Base-by-base conservation (phyloP, 2,113 vertebrate genomes). In the Microtus pennsylvanicus region DNA sequence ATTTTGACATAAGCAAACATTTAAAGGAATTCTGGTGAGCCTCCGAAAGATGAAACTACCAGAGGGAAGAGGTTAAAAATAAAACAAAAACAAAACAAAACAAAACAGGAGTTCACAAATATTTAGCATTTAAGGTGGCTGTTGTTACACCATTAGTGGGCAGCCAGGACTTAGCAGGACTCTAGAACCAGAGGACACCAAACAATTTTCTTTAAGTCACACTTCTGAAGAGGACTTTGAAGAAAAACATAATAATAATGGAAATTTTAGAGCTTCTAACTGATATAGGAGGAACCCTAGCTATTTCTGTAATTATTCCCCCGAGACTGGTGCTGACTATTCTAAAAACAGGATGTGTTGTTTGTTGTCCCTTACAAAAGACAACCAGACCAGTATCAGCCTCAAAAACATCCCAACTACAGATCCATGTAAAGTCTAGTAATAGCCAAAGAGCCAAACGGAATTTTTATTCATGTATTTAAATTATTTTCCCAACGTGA, bases 281-380 rank as follows among this genome's bases (percentile, higher is more conserved):
- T 95, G 94, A 89, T 94, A 95, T 78, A 96, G 81, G 94, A 96
- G 94, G 77, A 89, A 93, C 95, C 50, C 89, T 42, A n/a, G 92
- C 87, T 97, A 94, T 94, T 96, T 97, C 89, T 94, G 94, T 93
- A 75, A 94, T 93, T 85, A 94, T 83, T 96, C 95, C 94, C 24
- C 89, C 63, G 97, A 82, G 95, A 96, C 90, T 97, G 83, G 58
- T 67, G n/a, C 67, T 93, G 74, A 86, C 65, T 92, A 85, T 94
- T 97, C 89, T 63, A 47, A 97, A 97, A 97, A 97, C 96, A 98
- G 97, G 97, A 97, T 95, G 92, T 90, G 91, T 93, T 93, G 77
- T 91, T 97, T 97, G 74, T 76, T 91, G 82, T 83, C 96, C 55
- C 35, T 94, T 76, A 80, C 94, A 63, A 87, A 96, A 95, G 88